phyloP scores from a whole-genome alignment of 2,797 vertebrate genomes.

The Pangasius krempfi region DNA sequence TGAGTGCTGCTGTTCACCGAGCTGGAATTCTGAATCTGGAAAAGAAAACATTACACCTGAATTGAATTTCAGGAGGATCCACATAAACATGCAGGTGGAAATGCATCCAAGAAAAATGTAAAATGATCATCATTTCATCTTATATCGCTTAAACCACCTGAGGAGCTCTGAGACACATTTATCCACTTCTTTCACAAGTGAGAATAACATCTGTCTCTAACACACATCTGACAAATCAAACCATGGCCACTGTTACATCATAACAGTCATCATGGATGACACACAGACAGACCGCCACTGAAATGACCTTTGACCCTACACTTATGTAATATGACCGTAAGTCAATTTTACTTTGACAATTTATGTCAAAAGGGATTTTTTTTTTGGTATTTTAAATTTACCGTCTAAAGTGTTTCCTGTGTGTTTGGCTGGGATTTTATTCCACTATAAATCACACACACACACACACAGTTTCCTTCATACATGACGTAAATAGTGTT shows the following conservation, averaged over 20 bases:
- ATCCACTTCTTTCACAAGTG: neutral
- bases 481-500: neutral
- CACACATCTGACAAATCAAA: slow-evolving; percentile 2
- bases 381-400: slow-evolving; percentile 15
- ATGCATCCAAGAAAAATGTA: slow-evolving; percentile 11
- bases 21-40: neutral
- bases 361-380: slow-evolving; percentile 4
- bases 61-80: slow-evolving; percentile 9
- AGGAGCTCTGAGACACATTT: neutral
- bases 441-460: slow-evolving; percentile 19
- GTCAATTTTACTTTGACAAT: slow-evolving; percentile 21
- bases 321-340: slow-evolving; percentile 1
- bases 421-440: slow-evolving; percentile 27
- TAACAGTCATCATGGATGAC: slow-evolving; percentile 7
- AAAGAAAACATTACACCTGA: slow-evolving; percentile 6
- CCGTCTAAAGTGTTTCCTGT: slow-evolving; percentile 8
- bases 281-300: neutral
- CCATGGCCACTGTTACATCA: neutral
- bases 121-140: neutral
- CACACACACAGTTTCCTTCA: slow-evolving; percentile 3
- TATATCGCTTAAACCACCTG: neutral
- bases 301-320: neutral
- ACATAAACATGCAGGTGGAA: slow-evolving; percentile 5
- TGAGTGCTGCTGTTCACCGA: neutral
- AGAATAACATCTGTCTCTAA: neutral